phyloP scores from a whole-genome alignment of 2,113 vertebrate genomes.

The Dermatemys mawii region DNA sequence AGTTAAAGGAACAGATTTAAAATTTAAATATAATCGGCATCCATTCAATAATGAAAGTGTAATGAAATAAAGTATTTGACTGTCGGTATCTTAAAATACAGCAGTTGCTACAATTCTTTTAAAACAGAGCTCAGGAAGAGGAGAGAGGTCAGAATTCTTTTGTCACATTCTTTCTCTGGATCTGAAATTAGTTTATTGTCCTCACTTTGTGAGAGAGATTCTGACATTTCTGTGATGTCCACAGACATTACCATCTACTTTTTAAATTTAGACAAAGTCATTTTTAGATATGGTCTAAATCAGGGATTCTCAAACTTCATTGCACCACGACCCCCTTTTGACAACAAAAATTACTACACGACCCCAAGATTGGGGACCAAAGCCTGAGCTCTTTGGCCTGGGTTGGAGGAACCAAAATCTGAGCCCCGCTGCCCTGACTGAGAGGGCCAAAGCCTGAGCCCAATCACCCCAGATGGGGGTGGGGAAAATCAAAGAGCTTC shows the following conservation, averaged over 20 bases:
- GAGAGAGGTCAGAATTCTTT: not conserved
- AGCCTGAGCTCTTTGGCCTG: no score
- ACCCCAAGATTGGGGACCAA: no score
- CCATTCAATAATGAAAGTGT: not conserved
- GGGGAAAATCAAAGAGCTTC: no score
- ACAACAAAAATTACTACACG: no score
- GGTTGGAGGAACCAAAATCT: no score
- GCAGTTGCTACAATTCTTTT: not conserved
- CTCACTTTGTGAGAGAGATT: not conserved
- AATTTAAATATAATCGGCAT: not conserved
- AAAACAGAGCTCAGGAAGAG: not conserved
- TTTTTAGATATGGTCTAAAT: not conserved
- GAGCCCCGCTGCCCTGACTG: no score
- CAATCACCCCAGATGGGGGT: no score
- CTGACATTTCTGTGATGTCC: rapidly evolving
- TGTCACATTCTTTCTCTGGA: not conserved
- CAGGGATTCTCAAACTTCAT: no score
- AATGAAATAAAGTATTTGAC: not conserved
- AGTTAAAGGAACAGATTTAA: not conserved
- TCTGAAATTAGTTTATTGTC: not conserved
- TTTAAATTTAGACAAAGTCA: not conserved
- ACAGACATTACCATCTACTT: not conserved
- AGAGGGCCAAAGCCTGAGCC: no score
- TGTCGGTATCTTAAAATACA: not conserved
- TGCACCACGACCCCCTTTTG: no score